phyloP scores from a whole-genome alignment of 35 echinoderm and acorn worm genomes.

The Anneissia japonica region DNA sequence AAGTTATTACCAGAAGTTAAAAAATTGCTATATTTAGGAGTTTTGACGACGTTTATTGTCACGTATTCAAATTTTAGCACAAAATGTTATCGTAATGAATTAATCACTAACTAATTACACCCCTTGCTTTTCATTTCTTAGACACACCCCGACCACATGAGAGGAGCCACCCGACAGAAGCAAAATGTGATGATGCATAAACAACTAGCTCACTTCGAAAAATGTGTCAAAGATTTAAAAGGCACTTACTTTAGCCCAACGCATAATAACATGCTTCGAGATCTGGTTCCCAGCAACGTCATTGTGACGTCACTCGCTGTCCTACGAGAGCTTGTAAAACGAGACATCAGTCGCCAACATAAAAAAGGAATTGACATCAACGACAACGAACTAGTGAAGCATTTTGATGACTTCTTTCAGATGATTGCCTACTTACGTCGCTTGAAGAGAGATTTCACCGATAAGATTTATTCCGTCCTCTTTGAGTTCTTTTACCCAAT shows the following conservation, averaged over 20 bases:
- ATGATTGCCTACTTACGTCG: background rate
- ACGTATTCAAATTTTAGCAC: too few species aligned
- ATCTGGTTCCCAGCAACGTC: background rate
- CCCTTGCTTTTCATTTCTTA: background rate
- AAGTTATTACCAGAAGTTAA: too few species aligned
- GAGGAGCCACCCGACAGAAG: background rate
- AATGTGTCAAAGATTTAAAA: background rate
- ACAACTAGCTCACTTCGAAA: slow-evolving; percentile 1
- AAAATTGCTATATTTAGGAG: too few species aligned
- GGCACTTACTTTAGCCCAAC: background rate
- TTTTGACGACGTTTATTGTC: too few species aligned
- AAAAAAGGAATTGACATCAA: background rate
- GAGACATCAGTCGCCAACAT: background rate
- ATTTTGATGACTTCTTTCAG: slow-evolving; percentile 19
- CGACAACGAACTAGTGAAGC: background rate
- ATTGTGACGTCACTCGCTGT: background rate
- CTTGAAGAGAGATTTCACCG: background rate
- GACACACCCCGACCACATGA: slow-evolving; percentile 11
- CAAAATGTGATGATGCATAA: slow-evolving; percentile 18
- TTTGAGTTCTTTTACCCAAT: background rate
- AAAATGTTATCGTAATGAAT: too few species aligned
- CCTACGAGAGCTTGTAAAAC: background rate
- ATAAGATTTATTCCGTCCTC: slow-evolving; percentile 4
- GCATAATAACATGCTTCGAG: background rate
- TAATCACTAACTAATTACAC: background rate